These are phyloP conservation scores for Ispidina picta DNA, from an alignment of 2,797 vertebrate genomes.

Conservation along the genomic window DNA sequence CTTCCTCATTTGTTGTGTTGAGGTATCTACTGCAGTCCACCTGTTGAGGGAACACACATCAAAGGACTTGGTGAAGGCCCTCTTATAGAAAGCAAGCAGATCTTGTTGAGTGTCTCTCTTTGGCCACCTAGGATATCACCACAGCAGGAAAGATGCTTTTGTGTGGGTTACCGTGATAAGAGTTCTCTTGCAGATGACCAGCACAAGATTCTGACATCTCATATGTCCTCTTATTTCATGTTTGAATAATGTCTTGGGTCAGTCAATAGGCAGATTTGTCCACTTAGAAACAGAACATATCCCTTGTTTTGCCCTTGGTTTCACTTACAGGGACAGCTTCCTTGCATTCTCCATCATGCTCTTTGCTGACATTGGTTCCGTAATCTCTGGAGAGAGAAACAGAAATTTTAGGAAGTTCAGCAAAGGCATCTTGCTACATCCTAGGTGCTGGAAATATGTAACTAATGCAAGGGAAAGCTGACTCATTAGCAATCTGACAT, in stretches of 20 bases:
- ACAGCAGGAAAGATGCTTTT: background rate
- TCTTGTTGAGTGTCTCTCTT: background rate
- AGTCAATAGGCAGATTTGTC: background rate
- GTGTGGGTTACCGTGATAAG: background rate
- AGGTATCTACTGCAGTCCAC: constrained; percentile 44
- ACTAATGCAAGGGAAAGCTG: background rate
- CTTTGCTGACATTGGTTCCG: constrained; percentile 49
- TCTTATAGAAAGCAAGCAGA: background rate
- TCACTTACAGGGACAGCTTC: constrained; percentile 39
- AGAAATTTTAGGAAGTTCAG: background rate
- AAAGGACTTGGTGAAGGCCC: background rate
- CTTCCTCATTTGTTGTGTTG: constrained; percentile 22
- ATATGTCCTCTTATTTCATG: background rate
- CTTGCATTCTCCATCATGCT: constrained; percentile 32
- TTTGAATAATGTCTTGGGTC: background rate
- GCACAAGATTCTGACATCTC: background rate
- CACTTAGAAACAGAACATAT: background rate
- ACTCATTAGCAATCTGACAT: background rate
- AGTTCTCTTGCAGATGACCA: background rate
- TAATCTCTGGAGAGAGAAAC: constrained; percentile 32
- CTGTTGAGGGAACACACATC: background rate
- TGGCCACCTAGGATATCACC: background rate
- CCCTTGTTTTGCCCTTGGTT: background rate
- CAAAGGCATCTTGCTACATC: background rate
- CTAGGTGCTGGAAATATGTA: background rate